These are phyloP conservation scores for Onychomys torridus DNA, from an alignment of 2,797 vertebrate genomes.

Conservation along the genomic window DNA sequence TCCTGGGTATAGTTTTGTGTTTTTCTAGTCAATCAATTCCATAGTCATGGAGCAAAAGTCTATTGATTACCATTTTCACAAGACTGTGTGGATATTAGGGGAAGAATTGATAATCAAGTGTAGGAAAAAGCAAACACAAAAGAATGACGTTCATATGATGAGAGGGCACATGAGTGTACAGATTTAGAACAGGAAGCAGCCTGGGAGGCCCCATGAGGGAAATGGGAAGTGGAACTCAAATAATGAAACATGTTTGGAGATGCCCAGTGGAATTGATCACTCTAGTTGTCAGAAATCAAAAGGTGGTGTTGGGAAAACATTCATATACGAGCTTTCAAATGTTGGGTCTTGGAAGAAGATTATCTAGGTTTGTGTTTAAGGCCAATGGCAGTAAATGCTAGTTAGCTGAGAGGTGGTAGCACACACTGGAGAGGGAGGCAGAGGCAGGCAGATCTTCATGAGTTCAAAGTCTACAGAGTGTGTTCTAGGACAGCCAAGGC, in stretches of 20 bases:
- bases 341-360: background rate
- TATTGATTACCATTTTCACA: background rate
- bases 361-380: background rate
- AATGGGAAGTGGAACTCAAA: background rate
- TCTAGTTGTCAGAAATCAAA: background rate
- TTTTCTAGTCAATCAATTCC: constrained; percentile 15
- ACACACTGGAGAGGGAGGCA: background rate
- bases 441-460: background rate
- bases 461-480: background rate
- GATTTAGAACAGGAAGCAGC: background rate
- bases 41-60: constrained; percentile 5
- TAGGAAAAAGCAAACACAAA: background rate
- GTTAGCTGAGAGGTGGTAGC: background rate
- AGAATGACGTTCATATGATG: background rate
- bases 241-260: background rate
- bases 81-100: background rate
- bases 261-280: background rate
- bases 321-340: background rate
- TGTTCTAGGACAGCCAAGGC: background rate
- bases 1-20: background rate
- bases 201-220: background rate
- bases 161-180: background rate
- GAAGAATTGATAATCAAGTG: background rate
- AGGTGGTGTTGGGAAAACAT: background rate
- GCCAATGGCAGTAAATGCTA: background rate